Conservation (phyloP, 2,888 invertebrate species). For the Scaptomyza reducta region DNA sequence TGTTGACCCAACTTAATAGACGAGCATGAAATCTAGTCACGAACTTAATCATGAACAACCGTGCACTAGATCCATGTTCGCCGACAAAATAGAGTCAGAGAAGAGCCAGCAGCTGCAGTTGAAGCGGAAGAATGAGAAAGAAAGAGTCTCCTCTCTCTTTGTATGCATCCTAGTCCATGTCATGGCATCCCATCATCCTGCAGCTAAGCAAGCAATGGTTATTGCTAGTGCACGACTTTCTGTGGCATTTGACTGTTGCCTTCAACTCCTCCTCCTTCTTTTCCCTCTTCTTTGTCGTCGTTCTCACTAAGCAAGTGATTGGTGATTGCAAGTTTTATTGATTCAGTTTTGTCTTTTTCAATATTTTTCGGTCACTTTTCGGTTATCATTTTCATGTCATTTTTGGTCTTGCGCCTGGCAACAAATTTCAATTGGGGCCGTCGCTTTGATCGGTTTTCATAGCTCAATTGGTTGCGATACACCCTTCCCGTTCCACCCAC, state of each 20-base stretch:
- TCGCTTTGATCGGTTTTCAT: constrained; percentile 70
- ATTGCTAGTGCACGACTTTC: constrained; percentile 72
- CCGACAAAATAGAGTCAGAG: constrained; percentile 85
- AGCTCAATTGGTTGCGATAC: constrained; percentile 63
- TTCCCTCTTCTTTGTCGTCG: constrained; percentile 21
- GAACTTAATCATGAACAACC: constrained; percentile 85
- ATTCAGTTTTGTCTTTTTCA: constrained; percentile 20
- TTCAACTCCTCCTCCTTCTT: constrained; percentile 18
- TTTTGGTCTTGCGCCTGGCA: constrained; percentile 60
- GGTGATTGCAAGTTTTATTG: constrained; percentile 57
- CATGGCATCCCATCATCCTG: constrained; percentile 35
- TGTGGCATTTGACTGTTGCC: constrained; percentile 65
- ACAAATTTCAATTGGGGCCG: constrained; percentile 68
- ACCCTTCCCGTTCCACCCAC: neutral
- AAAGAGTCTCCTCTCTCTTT: neutral
- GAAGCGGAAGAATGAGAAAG: constrained; percentile 2
- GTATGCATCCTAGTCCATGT: constrained; percentile 21
- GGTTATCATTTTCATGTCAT: constrained; percentile 62
- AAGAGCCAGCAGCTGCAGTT: constrained; percentile 55
- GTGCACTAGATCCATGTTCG: constrained; percentile 85
- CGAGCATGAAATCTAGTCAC: constrained; percentile 85
- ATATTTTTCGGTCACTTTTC: constrained; percentile 43
- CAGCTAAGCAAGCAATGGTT: constrained; percentile 56
- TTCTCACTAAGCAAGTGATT: constrained; percentile 40
- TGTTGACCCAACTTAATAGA: constrained; percentile 85